These are phyloP conservation scores for Drosophila demipolita DNA, from an alignment of 2,888 invertebrate species.

Conservation along the genomic window DNA sequence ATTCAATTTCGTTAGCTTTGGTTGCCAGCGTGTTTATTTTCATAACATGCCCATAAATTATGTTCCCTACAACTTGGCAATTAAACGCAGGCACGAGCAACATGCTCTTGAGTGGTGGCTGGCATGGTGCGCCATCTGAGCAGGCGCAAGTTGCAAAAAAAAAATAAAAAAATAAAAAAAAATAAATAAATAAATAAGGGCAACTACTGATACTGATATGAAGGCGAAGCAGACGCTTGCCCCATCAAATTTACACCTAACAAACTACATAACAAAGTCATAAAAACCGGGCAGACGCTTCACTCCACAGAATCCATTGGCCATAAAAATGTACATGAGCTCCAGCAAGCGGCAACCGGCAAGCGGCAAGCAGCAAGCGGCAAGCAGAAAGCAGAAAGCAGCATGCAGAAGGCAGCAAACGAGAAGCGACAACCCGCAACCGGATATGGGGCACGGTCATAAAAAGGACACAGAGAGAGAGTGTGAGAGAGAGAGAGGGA, in stretches of 20 bases:
- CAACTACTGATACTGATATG: constrained; percentile 56
- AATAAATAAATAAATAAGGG: background rate
- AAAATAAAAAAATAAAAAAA: background rate
- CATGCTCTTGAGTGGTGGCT: background rate
- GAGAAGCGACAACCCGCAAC: constrained; percentile 12
- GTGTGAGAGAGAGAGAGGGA: background rate
- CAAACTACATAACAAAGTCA: constrained; percentile 79
- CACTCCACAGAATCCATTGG: constrained; percentile 32
- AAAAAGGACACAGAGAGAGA: background rate
- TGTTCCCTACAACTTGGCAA: constrained; percentile 76
- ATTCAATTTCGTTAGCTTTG: constrained; percentile 62
- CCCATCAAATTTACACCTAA: constrained; percentile 79
- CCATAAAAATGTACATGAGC: constrained; percentile 65
- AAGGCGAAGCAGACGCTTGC: constrained; percentile 45
- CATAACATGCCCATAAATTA: constrained; percentile 73
- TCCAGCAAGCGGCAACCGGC: constrained; percentile 33
- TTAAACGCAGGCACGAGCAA: constrained; percentile 51
- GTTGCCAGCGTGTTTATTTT: constrained; percentile 16
- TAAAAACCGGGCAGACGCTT: constrained; percentile 53
- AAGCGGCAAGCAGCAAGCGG: constrained; percentile 13
- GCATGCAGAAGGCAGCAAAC: constrained; percentile 31
- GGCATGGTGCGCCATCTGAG: background rate
- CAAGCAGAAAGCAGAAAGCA: constrained; percentile 26
- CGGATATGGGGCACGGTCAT: background rate
- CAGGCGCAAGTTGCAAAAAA: constrained; percentile 33